Conservation (phyloP, 2,113 vertebrate species). For the Cyphomyrus discorhynchus region DNA sequence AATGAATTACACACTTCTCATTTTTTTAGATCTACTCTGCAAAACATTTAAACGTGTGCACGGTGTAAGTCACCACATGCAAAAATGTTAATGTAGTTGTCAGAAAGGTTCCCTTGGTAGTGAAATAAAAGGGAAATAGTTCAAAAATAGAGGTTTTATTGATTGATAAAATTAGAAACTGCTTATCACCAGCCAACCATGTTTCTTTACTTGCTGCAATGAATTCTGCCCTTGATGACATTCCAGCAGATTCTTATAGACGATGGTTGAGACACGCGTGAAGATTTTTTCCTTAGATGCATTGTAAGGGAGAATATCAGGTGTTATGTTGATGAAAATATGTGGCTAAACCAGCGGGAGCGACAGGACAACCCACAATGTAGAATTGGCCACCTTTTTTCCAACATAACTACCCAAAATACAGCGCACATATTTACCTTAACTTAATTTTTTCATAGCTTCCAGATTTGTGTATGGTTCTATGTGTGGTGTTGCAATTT, state of each 20-base stretch:
- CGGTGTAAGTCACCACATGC: not conserved
- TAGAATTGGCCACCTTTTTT: not conserved
- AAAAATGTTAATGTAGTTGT: not conserved
- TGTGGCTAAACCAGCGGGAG: too few relatives aligned
- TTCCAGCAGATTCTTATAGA: not conserved
- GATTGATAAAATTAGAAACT: not conserved
- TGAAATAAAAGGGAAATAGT: not conserved
- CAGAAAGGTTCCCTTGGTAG: not conserved
- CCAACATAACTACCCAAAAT: too few relatives aligned
- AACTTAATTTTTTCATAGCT: too few relatives aligned
- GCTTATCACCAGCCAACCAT: not conserved
- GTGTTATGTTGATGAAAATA: not conserved
- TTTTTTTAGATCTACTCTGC: too few relatives aligned
- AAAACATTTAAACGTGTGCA: too few relatives aligned
- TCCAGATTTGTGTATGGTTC: too few relatives aligned
- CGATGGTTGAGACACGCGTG: not conserved
- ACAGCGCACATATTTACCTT: not conserved
- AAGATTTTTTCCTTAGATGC: not conserved
- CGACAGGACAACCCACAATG: not conserved
- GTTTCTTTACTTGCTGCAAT: not conserved
- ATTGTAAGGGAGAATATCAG: not conserved
- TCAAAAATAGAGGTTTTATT: not conserved
- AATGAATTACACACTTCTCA: too few relatives aligned
- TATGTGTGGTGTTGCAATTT: too few relatives aligned
- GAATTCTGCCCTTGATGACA: not conserved